A percentile compares a stretch with the other conserved stretches of the same genome.
phyloP scores from a whole-genome alignment of 2,888 invertebrate species.

The Craniophora ligustri region DNA sequence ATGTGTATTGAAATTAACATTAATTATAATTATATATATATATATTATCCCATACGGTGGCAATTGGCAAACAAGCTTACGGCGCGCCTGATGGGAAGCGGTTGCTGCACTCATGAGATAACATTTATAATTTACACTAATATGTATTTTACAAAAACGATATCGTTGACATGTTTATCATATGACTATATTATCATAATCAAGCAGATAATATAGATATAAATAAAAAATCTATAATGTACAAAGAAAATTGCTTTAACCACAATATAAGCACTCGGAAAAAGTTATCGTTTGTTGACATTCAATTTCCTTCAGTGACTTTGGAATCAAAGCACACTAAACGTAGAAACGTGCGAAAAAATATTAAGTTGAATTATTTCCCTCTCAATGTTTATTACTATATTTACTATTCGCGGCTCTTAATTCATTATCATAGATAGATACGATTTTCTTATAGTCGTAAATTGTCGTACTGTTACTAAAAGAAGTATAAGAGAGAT shows the following conservation, averaged over 20 bases:
- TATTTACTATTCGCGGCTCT: background rate
- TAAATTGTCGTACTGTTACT: slow-evolving; percentile 4
- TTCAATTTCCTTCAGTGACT: slow-evolving; percentile 60
- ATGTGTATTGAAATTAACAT: no score
- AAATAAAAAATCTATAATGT: slow-evolving; percentile 22
- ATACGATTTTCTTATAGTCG: slow-evolving; percentile 8
- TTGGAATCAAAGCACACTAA: slow-evolving; percentile 51
- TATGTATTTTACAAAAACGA: no score
- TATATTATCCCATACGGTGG: no score
- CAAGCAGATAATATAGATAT: slow-evolving; percentile 17
- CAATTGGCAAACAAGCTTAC: no score
- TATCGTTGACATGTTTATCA: slow-evolving; percentile 1
- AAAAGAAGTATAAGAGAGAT: background rate
- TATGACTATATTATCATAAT: background rate
- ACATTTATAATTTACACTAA: no score
- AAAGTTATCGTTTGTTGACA: slow-evolving; percentile 56
- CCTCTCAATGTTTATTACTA: slow-evolving; percentile 20
- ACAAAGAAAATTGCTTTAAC: slow-evolving; percentile 29
- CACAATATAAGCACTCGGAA: slow-evolving; percentile 32
- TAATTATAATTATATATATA: no score
- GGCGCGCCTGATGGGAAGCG: no score
- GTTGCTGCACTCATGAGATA: no score
- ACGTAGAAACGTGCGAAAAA: slow-evolving; percentile 33
- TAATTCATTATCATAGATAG: slow-evolving; percentile 1
- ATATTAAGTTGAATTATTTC: slow-evolving; percentile 37